Evolutionary conservation across 1,140 invertebrate species (phyloP).

Genomic region (Philopotamus ludificatus): DNA sequence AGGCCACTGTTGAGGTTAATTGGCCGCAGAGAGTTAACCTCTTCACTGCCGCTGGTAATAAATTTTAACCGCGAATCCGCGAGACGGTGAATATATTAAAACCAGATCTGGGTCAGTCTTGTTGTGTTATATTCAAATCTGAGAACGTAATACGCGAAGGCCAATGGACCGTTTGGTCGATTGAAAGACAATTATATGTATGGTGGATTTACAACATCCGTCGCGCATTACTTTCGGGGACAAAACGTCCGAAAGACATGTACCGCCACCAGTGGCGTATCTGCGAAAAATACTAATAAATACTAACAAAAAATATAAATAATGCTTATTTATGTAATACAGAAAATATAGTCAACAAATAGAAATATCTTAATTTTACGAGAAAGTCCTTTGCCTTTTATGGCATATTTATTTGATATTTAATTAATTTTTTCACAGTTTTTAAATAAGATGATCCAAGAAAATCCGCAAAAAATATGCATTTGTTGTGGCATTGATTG

Average conservation of each 20-base stretch:
- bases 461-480: no score
- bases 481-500: no score
- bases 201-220: conserved; percentile 18
- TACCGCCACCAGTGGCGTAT: neutral
- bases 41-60: neutral
- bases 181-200: conserved; percentile 7
- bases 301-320: neutral
- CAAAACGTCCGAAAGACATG: neutral
- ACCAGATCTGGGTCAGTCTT: conserved; percentile 16
- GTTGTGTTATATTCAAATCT: conserved; percentile 17
- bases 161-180: conserved; percentile 1
- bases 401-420: no score
- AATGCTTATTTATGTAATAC: neutral
- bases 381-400: no score
- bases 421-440: no score
- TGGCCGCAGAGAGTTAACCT: neutral
- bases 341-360: no score
- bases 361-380: no score
- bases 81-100: conserved; percentile 17
- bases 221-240: neutral
- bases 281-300: neutral
- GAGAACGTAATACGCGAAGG: conserved; percentile 2
- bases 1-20: neutral
- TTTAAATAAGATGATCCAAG: no score
- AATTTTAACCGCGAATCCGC: neutral